These are phyloP conservation scores for Nudaria mundana DNA, from an alignment of 2,888 invertebrate species.

Conservation along the genomic window DNA sequence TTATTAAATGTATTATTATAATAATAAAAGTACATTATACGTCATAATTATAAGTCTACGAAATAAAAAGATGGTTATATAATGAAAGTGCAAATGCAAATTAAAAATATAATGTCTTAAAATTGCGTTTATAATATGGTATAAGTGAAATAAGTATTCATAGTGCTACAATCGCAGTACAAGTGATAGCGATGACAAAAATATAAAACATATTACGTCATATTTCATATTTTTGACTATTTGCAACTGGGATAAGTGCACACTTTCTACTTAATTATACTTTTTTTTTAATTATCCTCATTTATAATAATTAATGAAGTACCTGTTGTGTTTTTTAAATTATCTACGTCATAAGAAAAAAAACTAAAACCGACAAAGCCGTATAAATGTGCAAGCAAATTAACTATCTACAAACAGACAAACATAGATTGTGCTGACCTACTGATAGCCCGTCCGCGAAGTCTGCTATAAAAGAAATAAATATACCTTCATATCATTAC, in stretches of 20 bases:
- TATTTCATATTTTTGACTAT: no score
- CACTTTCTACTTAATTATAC: no score
- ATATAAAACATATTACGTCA: neutral
- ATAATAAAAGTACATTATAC: neutral
- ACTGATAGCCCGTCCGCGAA: conserved; percentile 90
- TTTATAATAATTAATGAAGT: no score
- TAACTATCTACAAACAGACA: conserved; percentile 58
- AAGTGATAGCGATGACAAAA: conserved; percentile 14
- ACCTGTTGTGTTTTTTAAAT: no score
- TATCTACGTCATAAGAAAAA: conserved; percentile 9
- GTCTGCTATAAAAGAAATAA: conserved; percentile 85
- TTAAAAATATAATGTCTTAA: conserved; percentile 14
- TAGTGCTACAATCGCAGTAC: conserved; percentile 8
- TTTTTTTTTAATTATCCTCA: no score
- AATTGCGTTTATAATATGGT: no score
- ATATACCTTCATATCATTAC: conserved; percentile 36
- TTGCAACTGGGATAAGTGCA: no score
- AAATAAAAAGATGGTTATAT: conserved; percentile 23
- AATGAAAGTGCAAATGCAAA: conserved; percentile 40
- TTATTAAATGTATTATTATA: neutral
- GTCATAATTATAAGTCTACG: neutral
- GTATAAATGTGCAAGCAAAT: conserved; percentile 33
- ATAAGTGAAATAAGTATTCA: no score
- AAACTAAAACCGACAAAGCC: conserved; percentile 13
- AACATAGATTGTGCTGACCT: conserved; percentile 83